Base-by-base conservation (phyloP, 2,113 vertebrate genomes). In the Suncus etruscus region DNA sequence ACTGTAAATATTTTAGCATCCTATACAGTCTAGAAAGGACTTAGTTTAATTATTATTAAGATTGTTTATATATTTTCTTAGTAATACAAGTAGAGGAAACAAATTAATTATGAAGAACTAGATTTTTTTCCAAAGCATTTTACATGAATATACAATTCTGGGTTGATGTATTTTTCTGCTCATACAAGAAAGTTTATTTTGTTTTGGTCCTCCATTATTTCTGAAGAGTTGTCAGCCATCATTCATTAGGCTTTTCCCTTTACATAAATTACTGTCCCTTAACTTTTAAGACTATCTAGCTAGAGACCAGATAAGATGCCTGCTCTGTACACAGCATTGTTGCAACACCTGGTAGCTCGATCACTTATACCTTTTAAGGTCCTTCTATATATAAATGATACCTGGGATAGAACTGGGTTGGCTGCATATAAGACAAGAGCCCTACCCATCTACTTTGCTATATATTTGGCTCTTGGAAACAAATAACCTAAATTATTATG, bases 91-190 rank as follows among this genome's bases (percentile, higher is more conserved):
- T 27, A 74, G 32, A 87, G 86, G 51, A 92, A 76, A 87, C 29
- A 83, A 74, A 84, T 11, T 70, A 12, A 90, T 77, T 79, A 32
- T 90, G n/a, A 87, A 91, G 45, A 75, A 25, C 74, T 20, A 8
- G 73, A 15, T 15, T 51, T 81, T 90, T 86, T 77, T 29, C 50
- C 66, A 89, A 77, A 69, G 65, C 2, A 24, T 84, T 92, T 94
- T 84, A 32, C 82, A 45, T 75, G 51, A 91, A 84, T 79, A 66
- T 6, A 89, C 73, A 92, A 82, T 85, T 51, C 74, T 84, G 8
- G n/a, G 16, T 74, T 91, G 31, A 86, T 69, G 15, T 92, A 32
- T 61, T 88, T 79, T 83, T 94, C 48, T 84, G 32, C 87, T 70
- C 39, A n/a, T 32, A 79, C 32, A 66, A 83, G 24, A 91, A 87